Base-by-base conservation (phyloP, 2,888 invertebrate species). In the Macrosoma leucophasiata region DNA sequence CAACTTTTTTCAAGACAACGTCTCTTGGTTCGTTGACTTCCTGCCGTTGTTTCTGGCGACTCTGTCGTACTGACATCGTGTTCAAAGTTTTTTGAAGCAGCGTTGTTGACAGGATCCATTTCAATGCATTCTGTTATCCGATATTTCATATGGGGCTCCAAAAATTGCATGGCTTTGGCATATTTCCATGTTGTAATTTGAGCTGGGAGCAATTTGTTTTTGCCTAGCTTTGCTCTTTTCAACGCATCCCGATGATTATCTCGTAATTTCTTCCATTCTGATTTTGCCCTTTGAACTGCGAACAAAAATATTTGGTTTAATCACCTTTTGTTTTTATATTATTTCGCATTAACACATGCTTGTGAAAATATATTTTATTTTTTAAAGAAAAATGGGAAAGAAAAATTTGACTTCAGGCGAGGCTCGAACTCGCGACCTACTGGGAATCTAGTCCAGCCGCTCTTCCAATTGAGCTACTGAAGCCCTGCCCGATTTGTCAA, bases 151-250 rank as follows among this genome's bases (percentile, higher is more conserved):
- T 77, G 74, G 1, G 81, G 81, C 37, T 82, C 81, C 1, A 82
- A 57, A 39, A 81, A 82, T 46, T 81, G 79, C 81, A 82, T 81
- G 0, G 67, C 68, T 47, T 79, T 82, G 7, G 79, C 81, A 36
- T 81, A 82, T 43, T 82, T 82, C 81, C 81, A 82, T 5, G 79
- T 82, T 2, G 81, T 82, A 14, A 82, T 73, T 47, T 79, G 79
- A 13, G 81, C 78, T 0, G 81, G 81, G 20, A 81, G 46, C 29
- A 81, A 52, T 55, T 81, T 79, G 41, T 81, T 81, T 43, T 76
- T 79, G 3, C 81, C 81, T 3, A 81, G 56, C 45, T 81, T 81
- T 0, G 81, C 81, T 43, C 81, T 58, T 41, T 79, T 81, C 4
- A 81, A 56, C 2, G 81, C 81, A 40, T 81, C 79, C 13, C 81